These are phyloP conservation scores for Trypoxylus dichotomus DNA, from an alignment of 1,140 invertebrate genomes.

Conservation along the genomic window DNA sequence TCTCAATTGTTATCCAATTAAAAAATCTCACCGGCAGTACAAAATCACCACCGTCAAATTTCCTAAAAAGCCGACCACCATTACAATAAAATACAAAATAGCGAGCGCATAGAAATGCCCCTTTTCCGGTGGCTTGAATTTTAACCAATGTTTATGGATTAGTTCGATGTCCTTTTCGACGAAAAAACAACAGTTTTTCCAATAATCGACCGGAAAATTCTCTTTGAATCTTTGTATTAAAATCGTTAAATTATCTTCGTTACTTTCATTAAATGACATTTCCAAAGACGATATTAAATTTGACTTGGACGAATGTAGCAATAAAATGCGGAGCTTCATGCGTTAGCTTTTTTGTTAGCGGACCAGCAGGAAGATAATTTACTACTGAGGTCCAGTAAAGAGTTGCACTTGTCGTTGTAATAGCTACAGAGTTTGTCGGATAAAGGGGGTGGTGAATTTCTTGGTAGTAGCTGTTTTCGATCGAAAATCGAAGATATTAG, in stretches of 20 bases:
- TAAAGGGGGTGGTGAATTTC: too few species aligned
- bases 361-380: not conserved
- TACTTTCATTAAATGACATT: too few species aligned
- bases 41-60: conserved; percentile 68
- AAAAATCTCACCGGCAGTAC: conserved; percentile 62
- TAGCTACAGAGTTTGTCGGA: too few species aligned
- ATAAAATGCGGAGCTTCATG: too few species aligned
- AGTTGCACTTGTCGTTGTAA: too few species aligned
- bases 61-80: conserved; percentile 63
- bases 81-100: conserved; percentile 61
- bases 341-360: too few species aligned
- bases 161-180: conserved; percentile 60
- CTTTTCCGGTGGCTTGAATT: conserved; percentile 61
- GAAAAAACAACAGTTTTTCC: conserved; percentile 58
- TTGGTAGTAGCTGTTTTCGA: too few species aligned
- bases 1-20: too few species aligned
- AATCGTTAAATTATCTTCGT: conserved; percentile 12
- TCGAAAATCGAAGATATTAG: too few species aligned
- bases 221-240: conserved; percentile 50
- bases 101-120: conserved; percentile 61
- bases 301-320: too few species aligned
- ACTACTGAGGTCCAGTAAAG: too few species aligned
- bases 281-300: too few species aligned
- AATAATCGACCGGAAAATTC: conserved; percentile 56
- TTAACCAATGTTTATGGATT: conserved; percentile 69